Conservation (phyloP, 2,113 vertebrate genomes). For the Sclerurus mexicanus region DNA sequence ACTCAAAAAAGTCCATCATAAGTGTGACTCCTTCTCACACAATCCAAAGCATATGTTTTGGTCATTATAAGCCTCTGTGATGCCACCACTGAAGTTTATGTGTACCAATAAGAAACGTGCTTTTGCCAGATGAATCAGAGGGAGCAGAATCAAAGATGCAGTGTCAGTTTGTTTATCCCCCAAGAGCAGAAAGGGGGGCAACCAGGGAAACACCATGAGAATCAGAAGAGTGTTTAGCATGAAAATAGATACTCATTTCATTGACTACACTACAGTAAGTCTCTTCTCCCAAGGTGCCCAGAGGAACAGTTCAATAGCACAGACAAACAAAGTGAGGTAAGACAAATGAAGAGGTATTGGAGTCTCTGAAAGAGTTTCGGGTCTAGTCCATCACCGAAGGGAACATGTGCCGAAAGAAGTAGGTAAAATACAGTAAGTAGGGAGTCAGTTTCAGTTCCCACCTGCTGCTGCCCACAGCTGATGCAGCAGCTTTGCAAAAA, state of each 20-base stretch:
- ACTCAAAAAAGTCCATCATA: not conserved
- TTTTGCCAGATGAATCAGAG: not conserved
- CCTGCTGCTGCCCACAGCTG: not conserved
- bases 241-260: not conserved
- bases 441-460: not conserved
- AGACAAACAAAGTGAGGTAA: not conserved
- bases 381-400: not conserved
- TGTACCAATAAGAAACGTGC: not conserved
- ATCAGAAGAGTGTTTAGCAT: not conserved
- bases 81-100: rapidly evolving
- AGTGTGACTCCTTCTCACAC: not conserved
- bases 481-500: not conserved
- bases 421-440: not conserved
- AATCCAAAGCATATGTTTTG: not conserved
- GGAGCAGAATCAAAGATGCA: not conserved
- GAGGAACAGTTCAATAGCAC: not conserved
- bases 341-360: not conserved
- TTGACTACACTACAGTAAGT: not conserved
- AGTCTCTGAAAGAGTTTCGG: not conserved
- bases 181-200: not conserved
- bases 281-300: not conserved
- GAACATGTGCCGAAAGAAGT: not conserved
- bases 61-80: not conserved
- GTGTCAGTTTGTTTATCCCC: not conserved
- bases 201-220: not conserved